These are phyloP conservation scores for Horisme vitalbata DNA, from an alignment of 2,888 invertebrate genomes.

Conservation along the genomic window DNA sequence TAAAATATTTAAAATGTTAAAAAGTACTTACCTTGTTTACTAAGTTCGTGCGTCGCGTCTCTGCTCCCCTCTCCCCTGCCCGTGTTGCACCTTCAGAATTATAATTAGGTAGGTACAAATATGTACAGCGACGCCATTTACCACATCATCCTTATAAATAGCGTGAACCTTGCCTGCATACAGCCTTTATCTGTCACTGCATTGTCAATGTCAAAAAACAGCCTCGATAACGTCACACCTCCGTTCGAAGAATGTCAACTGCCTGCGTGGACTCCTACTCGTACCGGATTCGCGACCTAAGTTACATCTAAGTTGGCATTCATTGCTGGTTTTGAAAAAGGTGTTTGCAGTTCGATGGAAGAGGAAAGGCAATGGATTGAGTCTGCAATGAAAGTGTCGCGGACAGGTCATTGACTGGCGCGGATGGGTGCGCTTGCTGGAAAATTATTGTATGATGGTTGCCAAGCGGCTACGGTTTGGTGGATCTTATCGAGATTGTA, in stretches of 20 bases:
- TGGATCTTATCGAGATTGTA: constrained; percentile 1
- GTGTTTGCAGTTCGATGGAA: constrained; percentile 4
- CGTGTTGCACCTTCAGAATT: constrained; percentile 8
- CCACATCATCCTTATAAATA: constrained; percentile 15
- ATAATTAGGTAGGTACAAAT: constrained; percentile 3
- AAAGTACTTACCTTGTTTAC: too few species aligned
- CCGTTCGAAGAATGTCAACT: constrained; percentile 40
- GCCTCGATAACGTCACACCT: constrained; percentile 37
- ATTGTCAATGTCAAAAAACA: constrained; percentile 54
- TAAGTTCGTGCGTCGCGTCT: too few species aligned
- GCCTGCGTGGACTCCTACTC: neutral
- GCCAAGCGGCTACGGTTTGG: constrained; percentile 22
- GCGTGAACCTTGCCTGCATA: constrained; percentile 13
- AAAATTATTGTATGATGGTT: constrained; percentile 38
- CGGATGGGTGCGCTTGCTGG: constrained; percentile 45
- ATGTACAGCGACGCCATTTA: neutral
- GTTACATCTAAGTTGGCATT: constrained; percentile 13
- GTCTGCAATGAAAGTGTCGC: constrained; percentile 42
- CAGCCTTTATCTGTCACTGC: constrained; percentile 30
- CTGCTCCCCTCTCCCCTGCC: too few species aligned
- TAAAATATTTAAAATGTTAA: neutral
- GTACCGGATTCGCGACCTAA: constrained; percentile 7
- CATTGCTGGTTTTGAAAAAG: constrained; percentile 20
- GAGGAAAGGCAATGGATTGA: constrained; percentile 24
- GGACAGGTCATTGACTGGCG: constrained; percentile 51